A percentile compares a stretch with the other conserved stretches of the same genome.
Evolutionary conservation across 2,888 invertebrate species (phyloP).

Genomic region (Plebejus melissa): DNA sequence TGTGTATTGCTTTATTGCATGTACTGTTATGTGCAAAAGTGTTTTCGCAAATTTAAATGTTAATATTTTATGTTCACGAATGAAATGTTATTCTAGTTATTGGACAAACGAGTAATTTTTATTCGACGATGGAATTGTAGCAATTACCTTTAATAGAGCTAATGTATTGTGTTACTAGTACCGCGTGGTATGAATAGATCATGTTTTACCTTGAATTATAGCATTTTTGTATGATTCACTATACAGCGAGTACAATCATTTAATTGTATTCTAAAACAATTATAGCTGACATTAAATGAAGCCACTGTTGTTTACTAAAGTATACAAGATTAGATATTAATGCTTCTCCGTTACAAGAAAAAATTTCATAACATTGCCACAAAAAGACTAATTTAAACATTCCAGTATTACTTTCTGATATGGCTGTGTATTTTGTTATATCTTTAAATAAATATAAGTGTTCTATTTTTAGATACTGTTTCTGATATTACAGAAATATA

Average conservation of each 20-base stretch:
- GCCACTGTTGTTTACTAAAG: background rate
- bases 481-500: background rate
- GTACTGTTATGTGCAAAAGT: background rate
- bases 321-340: background rate
- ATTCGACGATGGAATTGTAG: background rate
- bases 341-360: background rate
- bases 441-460: conserved; percentile 21
- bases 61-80: background rate
- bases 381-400: background rate
- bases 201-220: conserved; percentile 17
- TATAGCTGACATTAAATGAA: background rate
- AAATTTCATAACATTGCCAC: background rate
- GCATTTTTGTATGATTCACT: conserved; percentile 17
- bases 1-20: conserved; percentile 29
- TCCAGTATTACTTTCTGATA: conserved; percentile 1
- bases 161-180: conserved; percentile 4
- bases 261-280: conserved; percentile 4
- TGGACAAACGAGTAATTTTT: background rate
- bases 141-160: conserved; percentile 21
- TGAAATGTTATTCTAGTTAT: background rate
- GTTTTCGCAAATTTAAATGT: background rate
- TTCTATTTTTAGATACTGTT: conserved; percentile 28
- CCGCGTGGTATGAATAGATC: background rate
- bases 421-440: conserved; percentile 28
- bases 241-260: background rate